Base-by-base conservation (phyloP, 2,888 invertebrate genomes). In the Cepaea hortensis region DNA sequence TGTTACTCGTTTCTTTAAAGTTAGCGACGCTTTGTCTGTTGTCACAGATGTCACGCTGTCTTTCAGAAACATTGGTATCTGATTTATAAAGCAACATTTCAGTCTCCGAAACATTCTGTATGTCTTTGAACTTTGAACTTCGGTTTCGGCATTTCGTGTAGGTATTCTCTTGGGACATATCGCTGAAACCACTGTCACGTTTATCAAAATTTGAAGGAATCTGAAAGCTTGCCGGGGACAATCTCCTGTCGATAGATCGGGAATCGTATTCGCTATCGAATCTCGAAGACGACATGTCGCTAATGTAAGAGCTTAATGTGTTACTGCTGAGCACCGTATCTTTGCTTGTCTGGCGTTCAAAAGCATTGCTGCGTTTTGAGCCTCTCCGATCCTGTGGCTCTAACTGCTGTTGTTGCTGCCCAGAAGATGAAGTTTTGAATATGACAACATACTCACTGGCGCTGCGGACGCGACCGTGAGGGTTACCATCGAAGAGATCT, bases 401-500 rank as follows among this genome's bases (percentile, higher is more conserved):
- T 86, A 84, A 77, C 80, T 81, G 85, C 70, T 76, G 70, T 84
- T 85, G 80, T 80, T 84, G 72, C 50, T 84, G 77, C 3, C 20
- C 18, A 3, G 65, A 61, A 15, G 81, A 68, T 1, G 75, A 46
- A 70, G 87, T 85, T 62, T 89, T 89, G 82, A 89, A 91, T n/a
- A 91, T 87, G 35, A 91, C 88, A 46, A 91, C 90, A 83, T 91
- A 91, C 77, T 91, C 91, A 84, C 90, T 90, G 50, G 89, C 88
- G 73, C 89, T 90, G 65, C 90, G 87, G 5, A 89, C 87, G 5
- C 89, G 86, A 0, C 88, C 87, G 50, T 87, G 87, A 6, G 87
- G 87, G 48, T 88, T 89, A n/a, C 87, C 88, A 48, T 89, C 88
- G 61, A 89, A 85, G 2, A 88, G 84, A 55, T 89, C 89, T 7